Evolutionary conservation across 2,113 vertebrate species (phyloP).

Genomic region (Fulica atra): DNA sequence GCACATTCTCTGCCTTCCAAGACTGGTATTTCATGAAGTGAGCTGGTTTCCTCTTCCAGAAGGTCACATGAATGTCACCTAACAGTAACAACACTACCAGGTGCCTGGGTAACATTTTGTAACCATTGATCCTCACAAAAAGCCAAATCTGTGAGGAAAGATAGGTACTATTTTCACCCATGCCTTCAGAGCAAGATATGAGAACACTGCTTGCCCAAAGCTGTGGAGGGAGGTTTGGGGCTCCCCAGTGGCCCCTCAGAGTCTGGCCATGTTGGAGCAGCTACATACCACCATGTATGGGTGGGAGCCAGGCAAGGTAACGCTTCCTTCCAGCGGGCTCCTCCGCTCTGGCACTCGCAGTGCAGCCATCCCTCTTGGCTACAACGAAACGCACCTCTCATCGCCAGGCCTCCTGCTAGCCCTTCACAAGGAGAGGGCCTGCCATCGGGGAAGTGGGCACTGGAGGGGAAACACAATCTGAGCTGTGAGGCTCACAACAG

Average conservation of each 20-base stretch:
- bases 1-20: background rate
- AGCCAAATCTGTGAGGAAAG: background rate
- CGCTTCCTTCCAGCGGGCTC: background rate
- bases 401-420: background rate
- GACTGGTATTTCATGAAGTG: background rate
- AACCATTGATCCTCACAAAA: background rate
- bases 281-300: background rate
- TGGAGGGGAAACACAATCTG: background rate
- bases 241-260: background rate
- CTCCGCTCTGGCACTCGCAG: background rate
- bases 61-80: background rate
- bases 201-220: background rate
- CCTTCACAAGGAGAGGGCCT: background rate
- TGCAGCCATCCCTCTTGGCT: background rate
- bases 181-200: background rate
- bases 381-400: background rate
- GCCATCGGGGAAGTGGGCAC: background rate
- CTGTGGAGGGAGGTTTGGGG: background rate
- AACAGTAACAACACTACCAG: constrained; percentile 12
- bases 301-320: background rate
- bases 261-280: background rate
- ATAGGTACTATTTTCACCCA: background rate
- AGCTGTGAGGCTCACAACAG: background rate
- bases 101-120: background rate
- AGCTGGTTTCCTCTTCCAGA: background rate